Base-by-base conservation (phyloP, 1,140 invertebrate genomes). In the Zaprionus ghesquierei region DNA sequence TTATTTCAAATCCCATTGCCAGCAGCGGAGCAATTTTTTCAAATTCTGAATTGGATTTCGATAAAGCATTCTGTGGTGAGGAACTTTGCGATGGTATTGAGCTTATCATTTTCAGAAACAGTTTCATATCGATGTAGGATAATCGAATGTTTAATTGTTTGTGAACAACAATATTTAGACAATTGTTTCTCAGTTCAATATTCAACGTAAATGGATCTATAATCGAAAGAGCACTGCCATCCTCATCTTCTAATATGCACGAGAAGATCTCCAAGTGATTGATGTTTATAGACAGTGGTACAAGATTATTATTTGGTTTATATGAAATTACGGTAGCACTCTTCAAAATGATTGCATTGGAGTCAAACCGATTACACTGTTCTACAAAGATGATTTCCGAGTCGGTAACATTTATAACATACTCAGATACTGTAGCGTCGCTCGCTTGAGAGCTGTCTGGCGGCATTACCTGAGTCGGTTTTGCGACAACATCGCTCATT, bases 311-410 rank as follows among this genome's bases (percentile, higher is more conserved):
- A 18, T 94, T 93, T 0, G 96, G 95, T 51, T 95, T 94, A 86
- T 97, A 98, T 0, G 95, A 95, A 13, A 98, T 92, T 1, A 98
- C 95, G 0, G 97, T 97, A 10, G 97, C 98, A 66, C 96, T 96
- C 94, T 97, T 98, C 0, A 99, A 93, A 89, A 99, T 99, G 3
- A 99, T 97, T 25, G 98, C 97, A 92, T 98, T 98, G 0, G 98
- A 96, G 91, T 99, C 98, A 92, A 94, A 94, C 1, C 96, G 93
- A 3, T 96, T 96, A 3, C 96, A 95, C 89, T 99, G 96, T 92
- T 99, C 98, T 0, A 99, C 96, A 5, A 99, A 93, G 22, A 99
- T 97, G 23, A 99, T 93, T 93, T 99, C 98, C 2, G 98, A 99
- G 91, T 99, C 97, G 0, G 97, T 98, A 3, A 99, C 95, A 92